Evolutionary conservation across 2,797 vertebrate genomes (phyloP), one percentile per base, ranked within the genome.

Genomic region (Muscicapa striata): DNA sequence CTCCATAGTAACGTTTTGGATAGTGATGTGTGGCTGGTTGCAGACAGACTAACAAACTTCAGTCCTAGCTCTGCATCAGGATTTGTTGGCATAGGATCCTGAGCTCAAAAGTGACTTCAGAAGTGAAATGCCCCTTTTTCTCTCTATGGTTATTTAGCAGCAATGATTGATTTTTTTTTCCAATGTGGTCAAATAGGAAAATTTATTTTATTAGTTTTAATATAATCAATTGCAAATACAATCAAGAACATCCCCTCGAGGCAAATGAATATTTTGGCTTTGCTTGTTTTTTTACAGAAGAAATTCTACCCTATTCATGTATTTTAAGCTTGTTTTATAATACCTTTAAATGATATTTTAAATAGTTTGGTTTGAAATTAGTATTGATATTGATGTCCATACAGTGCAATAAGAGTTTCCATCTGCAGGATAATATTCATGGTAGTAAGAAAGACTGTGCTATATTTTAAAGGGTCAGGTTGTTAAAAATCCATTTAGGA

Each of bases 131-230:
- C 10, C 48, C 93, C 29, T 77, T 94, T 77, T 74, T 54, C 32
- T 73, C 67, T 88, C 81, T 75, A 3, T 55, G 57, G 34, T 76
- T 90, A 76, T 57, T 87, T 78, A 76, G 45, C 46, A 93, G 32
- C 62, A 68, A 55, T 61, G 77, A 83, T 10, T 75, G 29, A 84
- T 84, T 89, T 86, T 84, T 34, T 34, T 94, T 93, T 89, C 88
- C 94, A 62, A 90, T 79, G 59, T 68, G 36, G 40, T 74, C 85
- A 81, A 58, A 76, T 38, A 76, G 52, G 66, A 94, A 32, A 23
- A 89, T 83, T 95, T 95, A 85, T 88, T 86, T 84, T 82, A 93
- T 93, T 96, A 87, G 73, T 69, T 96, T 95, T 96, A 86, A 93
- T 80, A 74, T 95, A 97, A 95, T 97, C 78, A 87, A 46, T 87